These are phyloP conservation scores for Pao palembangensis DNA, from an alignment of 2,113 vertebrate genomes.

Conservation along the genomic window DNA sequence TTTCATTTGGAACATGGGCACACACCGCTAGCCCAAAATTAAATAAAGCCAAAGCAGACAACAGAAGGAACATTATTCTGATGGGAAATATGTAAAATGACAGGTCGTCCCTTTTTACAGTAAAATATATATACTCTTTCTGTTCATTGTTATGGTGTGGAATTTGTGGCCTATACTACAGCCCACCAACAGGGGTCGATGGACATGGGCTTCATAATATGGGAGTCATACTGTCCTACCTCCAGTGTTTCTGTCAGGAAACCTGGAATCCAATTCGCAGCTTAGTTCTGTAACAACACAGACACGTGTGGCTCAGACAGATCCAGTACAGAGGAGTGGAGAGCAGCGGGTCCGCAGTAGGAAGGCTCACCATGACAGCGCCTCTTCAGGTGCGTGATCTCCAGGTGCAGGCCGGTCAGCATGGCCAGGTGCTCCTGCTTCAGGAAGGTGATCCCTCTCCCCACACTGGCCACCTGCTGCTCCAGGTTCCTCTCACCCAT, in stretches of 20 bases:
- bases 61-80: neutral
- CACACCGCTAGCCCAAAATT: too few species aligned
- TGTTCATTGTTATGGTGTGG: neutral
- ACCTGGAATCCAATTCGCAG: conserved; percentile 73
- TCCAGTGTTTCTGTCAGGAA: conserved; percentile 66
- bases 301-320: neutral
- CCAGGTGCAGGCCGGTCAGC: conserved; percentile 86
- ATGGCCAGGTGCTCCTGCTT: conserved; percentile 90
- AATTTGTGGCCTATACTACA: neutral
- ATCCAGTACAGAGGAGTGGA: neutral
- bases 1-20: too few species aligned
- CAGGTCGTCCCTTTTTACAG: too few species aligned
- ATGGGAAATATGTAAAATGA: neutral
- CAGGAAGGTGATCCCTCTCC: conserved; percentile 88
- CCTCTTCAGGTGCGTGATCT: conserved; percentile 90
- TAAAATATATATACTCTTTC: too few species aligned
- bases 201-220: neutral
- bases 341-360: neutral
- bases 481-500: conserved; percentile 89
- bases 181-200: neutral
- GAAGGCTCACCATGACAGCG: conserved; percentile 85
- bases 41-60: neutral
- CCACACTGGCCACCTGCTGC: conserved; percentile 92
- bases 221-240: conserved; percentile 42
- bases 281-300: conserved; percentile 66